A percentile compares a stretch with the other conserved stretches of the same genome.
These are phyloP conservation scores for Apamea monoglypha DNA, from an alignment of 2,888 invertebrate species.

Conservation along the genomic window DNA sequence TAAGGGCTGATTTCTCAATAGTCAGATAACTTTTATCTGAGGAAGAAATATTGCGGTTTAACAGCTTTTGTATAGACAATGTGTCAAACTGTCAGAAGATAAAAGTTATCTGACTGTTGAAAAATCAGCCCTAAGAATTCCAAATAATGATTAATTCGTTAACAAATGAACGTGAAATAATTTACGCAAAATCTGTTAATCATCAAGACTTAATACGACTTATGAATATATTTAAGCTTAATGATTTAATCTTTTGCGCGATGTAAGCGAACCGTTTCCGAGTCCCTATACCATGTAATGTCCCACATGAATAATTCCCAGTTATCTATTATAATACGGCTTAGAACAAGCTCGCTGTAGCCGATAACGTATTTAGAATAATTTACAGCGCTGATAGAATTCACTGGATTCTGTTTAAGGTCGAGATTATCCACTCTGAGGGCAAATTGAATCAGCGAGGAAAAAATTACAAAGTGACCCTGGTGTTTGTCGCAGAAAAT, in stretches of 20 bases:
- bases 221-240: slow-evolving; percentile 52
- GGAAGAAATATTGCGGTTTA: no score
- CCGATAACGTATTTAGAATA: slow-evolving; percentile 68
- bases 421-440: slow-evolving; percentile 51
- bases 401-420: slow-evolving; percentile 51
- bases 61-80: no score
- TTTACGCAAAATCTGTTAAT: slow-evolving; percentile 23
- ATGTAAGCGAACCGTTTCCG: slow-evolving; percentile 65
- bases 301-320: slow-evolving; percentile 74
- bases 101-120: no score
- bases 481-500: slow-evolving; percentile 37
- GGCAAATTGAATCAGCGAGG: slow-evolving; percentile 47
- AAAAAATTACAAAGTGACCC: slow-evolving; percentile 49
- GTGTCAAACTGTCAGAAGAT: no score
- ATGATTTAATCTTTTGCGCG: slow-evolving; percentile 59
- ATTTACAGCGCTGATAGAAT: slow-evolving; percentile 64
- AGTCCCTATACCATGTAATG: slow-evolving; percentile 58
- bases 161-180: slow-evolving; percentile 16
- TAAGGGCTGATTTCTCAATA: background rate
- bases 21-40: no score
- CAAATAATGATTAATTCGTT: slow-evolving; percentile 15
- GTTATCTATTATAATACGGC: slow-evolving; percentile 67
- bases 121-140: background rate
- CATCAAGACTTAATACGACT: slow-evolving; percentile 34
- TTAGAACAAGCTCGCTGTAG: slow-evolving; percentile 54